These are phyloP conservation scores for Vireo griseus DNA, from an alignment of 2,797 vertebrate genomes.

Conservation along the genomic window DNA sequence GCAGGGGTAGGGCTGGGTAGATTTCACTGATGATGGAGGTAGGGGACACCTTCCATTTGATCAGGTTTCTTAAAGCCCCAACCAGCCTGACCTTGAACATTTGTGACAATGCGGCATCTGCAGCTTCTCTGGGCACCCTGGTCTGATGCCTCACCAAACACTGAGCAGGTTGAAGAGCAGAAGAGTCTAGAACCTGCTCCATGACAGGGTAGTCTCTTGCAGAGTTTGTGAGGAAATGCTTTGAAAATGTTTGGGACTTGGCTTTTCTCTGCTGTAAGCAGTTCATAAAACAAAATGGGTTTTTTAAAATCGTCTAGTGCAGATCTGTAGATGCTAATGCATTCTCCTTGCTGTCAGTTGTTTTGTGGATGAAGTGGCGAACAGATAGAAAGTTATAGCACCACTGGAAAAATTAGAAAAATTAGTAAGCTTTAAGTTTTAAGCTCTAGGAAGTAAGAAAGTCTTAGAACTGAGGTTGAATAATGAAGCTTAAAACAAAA, in stretches of 20 bases:
- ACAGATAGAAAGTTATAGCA: not conserved
- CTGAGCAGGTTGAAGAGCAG: not conserved
- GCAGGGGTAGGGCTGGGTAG: not conserved
- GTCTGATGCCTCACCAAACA: not conserved
- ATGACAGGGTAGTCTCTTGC: not conserved
- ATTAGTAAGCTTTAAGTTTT: not conserved
- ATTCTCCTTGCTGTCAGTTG: fast-evolving
- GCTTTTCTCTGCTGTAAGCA: not conserved
- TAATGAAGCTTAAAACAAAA: not conserved
- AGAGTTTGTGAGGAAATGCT: not conserved
- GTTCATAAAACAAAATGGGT: not conserved
- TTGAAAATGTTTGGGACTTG: not conserved
- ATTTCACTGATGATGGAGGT: not conserved
- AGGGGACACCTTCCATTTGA: not conserved
- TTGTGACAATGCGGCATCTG: not conserved
- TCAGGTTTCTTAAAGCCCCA: not conserved
- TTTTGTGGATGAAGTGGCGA: not conserved
- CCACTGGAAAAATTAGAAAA: not conserved
- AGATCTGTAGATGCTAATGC: not conserved
- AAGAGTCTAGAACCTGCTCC: not conserved
- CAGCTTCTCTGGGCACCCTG: not conserved
- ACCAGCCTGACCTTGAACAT: not conserved
- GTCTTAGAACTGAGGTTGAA: not conserved
- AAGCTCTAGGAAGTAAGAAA: not conserved
- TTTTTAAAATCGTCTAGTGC: not conserved